Evolutionary conservation across 2,113 vertebrate species (phyloP).

Genomic region (Pelusios castaneus): DNA sequence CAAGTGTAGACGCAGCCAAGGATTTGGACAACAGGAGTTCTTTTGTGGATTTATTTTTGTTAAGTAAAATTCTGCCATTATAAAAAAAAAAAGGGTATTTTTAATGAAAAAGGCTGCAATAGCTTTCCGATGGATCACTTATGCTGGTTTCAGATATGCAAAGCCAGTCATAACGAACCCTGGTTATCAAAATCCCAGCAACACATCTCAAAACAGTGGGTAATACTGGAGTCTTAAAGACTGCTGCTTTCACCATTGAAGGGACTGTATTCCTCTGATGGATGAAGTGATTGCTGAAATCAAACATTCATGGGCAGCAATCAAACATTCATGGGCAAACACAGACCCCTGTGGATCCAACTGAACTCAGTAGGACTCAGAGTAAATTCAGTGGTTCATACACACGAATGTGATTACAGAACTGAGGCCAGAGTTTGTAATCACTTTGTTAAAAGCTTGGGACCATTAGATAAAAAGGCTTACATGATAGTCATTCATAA

Average conservation of each 20-base stretch:
- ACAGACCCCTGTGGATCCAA: not conserved
- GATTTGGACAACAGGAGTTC: not conserved
- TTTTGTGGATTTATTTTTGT: not conserved
- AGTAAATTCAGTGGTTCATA: not conserved
- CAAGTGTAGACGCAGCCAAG: no score
- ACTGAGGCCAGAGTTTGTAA: not conserved
- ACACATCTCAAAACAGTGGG: not conserved
- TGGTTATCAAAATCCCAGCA: not conserved
- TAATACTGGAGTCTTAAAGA: not conserved
- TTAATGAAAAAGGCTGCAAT: not conserved
- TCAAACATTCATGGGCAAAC: not conserved
- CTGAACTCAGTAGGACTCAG: not conserved
- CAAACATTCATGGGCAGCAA: not conserved
- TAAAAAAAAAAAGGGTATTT: not conserved
- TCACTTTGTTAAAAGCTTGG: not conserved
- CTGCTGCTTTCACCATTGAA: not conserved
- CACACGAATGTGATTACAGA: rapidly evolving
- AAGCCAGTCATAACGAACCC: not conserved
- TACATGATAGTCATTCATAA: not conserved
- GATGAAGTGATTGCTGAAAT: not conserved
- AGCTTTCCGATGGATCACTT: not conserved
- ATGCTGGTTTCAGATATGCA: not conserved
- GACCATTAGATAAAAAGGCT: not conserved
- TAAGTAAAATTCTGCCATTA: not conserved
- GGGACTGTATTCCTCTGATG: not conserved